Percentiles rank a stretch among this genome's conserved stretches.
Evolutionary conservation across 2,113 vertebrate species (phyloP).

Genomic region (Pandion haliaetus): DNA sequence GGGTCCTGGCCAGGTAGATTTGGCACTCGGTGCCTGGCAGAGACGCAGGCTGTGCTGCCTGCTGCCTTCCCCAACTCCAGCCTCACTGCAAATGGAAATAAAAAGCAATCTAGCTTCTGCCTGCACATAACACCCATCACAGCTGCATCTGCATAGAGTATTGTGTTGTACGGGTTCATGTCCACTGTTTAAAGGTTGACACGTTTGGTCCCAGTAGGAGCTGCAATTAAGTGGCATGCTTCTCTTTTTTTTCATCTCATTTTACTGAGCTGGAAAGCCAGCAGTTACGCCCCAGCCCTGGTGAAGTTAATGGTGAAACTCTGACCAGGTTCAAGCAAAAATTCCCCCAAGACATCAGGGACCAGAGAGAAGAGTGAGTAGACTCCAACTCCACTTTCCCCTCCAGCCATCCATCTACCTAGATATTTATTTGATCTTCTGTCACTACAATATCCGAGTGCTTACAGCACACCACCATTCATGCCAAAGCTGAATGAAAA

Average conservation of each 20-base stretch:
- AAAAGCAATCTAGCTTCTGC: background rate
- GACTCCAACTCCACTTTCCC: background rate
- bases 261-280: background rate
- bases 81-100: background rate
- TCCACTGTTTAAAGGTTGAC: background rate
- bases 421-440: background rate
- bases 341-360: background rate
- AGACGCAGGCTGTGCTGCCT: background rate
- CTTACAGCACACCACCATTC: background rate
- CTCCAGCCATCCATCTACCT: background rate
- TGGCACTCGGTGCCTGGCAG: constrained; percentile 32
- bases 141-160: background rate
- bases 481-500: background rate
- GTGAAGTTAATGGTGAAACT: background rate
- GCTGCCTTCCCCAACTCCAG: background rate
- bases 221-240: background rate
- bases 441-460: background rate
- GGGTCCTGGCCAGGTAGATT: constrained; percentile 40
- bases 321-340: background rate
- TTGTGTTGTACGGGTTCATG: background rate
- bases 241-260: background rate
- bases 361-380: background rate
- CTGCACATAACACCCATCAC: background rate
- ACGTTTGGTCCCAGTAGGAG: background rate
- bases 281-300: background rate